Evolutionary conservation across 2,113 vertebrate genomes (phyloP).

Genomic region (Oceanodroma tethys): DNA sequence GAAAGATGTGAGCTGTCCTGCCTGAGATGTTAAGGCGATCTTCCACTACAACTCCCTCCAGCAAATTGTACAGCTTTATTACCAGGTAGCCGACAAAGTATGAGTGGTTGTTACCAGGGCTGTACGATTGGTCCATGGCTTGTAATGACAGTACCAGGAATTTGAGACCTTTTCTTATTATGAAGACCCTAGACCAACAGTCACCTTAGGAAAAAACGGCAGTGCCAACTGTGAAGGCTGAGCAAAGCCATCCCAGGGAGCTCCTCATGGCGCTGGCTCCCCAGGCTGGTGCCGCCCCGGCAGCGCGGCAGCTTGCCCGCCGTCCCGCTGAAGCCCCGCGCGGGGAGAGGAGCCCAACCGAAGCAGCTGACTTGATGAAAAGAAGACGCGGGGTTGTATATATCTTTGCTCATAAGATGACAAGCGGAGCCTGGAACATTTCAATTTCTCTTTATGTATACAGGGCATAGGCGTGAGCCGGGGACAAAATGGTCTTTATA

Average conservation of each 20-base stretch:
- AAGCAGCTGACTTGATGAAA: neutral
- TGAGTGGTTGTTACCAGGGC: neutral
- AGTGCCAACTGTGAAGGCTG: neutral
- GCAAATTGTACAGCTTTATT: neutral
- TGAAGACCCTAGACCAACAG: neutral
- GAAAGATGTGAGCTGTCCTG: neutral
- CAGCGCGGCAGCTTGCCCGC: accelerated
- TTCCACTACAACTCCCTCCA: neutral
- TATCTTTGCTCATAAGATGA: neutral
- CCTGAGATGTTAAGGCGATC: neutral
- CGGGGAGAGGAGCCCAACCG: neutral
- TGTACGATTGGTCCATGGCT: accelerated
- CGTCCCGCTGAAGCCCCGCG: accelerated
- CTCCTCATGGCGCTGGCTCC: neutral
- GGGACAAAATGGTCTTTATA: slow-evolving; percentile 6
- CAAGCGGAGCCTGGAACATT: slow-evolving; percentile 8
- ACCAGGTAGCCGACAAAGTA: neutral
- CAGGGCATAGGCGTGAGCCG: neutral
- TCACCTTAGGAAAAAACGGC: neutral
- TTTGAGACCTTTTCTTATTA: neutral
- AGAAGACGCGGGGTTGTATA: accelerated
- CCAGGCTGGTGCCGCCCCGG: neutral
- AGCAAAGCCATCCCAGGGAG: neutral
- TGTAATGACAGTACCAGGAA: neutral
- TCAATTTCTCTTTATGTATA: neutral